Evolutionary conservation across 2,888 invertebrate genomes (phyloP).

Genomic region (Phrixothrix hirtus): DNA sequence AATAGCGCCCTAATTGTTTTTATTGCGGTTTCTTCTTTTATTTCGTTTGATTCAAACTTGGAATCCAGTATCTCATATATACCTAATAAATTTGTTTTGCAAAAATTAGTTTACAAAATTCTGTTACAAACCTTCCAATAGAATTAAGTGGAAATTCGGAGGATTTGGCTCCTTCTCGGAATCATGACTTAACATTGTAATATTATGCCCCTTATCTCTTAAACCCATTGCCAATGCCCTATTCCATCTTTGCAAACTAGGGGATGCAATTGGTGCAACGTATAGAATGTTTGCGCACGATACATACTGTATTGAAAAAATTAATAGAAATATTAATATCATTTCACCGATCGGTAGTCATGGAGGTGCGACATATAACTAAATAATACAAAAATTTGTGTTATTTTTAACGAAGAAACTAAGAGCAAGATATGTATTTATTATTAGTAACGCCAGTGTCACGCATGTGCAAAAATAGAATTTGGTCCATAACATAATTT

Average conservation of each 20-base stretch:
- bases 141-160: slow-evolving; percentile 28
- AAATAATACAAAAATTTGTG: slow-evolving; percentile 18
- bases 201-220: slow-evolving; percentile 28
- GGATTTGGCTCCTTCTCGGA: slow-evolving; percentile 23
- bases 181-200: slow-evolving; percentile 33
- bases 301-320: slow-evolving; percentile 15
- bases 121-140: slow-evolving; percentile 29
- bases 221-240: slow-evolving; percentile 30
- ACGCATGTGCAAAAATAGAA: slow-evolving; percentile 28
- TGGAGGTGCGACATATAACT: slow-evolving; percentile 17
- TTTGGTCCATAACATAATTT: slow-evolving; percentile 21
- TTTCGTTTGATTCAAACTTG: slow-evolving; percentile 20
- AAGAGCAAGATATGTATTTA: slow-evolving; percentile 22
- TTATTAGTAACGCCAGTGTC: slow-evolving; percentile 24
- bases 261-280: slow-evolving; percentile 30
- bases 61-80: slow-evolving; percentile 25
- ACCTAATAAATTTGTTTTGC: slow-evolving; percentile 23
- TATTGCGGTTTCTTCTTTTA: slow-evolving; percentile 10
- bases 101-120: too few relatives aligned
- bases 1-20: slow-evolving; percentile 15
- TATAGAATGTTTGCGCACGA: slow-evolving; percentile 32
- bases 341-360: slow-evolving; percentile 8
- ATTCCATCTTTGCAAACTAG: slow-evolving; percentile 34
- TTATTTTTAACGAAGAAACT: slow-evolving; percentile 27
- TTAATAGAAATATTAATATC: slow-evolving; percentile 14